phyloP scores from a whole-genome alignment of 2,888 invertebrate species.

The Archips xylosteana region DNA sequence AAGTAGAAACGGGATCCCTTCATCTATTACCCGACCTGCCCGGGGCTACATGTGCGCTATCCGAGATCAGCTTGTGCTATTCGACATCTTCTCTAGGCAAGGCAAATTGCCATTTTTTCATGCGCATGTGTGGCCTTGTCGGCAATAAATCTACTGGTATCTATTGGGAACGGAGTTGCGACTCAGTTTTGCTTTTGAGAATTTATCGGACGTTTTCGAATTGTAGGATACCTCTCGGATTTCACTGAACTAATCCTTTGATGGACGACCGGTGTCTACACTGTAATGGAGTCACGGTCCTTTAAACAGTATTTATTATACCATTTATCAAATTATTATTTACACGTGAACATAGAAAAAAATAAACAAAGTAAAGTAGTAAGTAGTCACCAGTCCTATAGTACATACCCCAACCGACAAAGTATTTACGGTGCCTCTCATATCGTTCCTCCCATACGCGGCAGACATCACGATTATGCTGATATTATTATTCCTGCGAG shows the following conservation, averaged over 20 bases:
- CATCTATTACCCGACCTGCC: background rate
- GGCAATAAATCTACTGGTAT: conserved; percentile 40
- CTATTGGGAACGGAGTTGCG: conserved; percentile 33
- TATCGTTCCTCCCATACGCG: background rate
- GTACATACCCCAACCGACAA: background rate
- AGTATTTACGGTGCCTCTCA: background rate
- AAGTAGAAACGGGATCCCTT: background rate
- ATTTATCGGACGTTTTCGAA: conserved; percentile 29
- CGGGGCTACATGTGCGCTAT: background rate
- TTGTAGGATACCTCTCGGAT: conserved; percentile 6
- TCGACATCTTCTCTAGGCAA: conserved; percentile 11
- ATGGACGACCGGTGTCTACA: background rate
- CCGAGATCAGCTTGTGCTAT: background rate
- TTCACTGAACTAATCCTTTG: background rate
- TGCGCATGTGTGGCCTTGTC: conserved; percentile 31
- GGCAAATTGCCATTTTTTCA: conserved; percentile 37
- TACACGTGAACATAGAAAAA: too few relatives aligned
- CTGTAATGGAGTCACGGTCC: background rate
- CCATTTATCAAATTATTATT: too few relatives aligned
- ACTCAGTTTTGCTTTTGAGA: conserved; percentile 36
- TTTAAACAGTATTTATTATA: background rate
- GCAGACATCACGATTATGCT: conserved; percentile 4
- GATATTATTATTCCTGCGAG: conserved; percentile 13
- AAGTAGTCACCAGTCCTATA: background rate
- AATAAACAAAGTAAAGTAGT: background rate